Evolutionary conservation across 2,113 vertebrate species (phyloP), one percentile per base, ranked within the genome.

Genomic region (Ammospiza nelsoni): DNA sequence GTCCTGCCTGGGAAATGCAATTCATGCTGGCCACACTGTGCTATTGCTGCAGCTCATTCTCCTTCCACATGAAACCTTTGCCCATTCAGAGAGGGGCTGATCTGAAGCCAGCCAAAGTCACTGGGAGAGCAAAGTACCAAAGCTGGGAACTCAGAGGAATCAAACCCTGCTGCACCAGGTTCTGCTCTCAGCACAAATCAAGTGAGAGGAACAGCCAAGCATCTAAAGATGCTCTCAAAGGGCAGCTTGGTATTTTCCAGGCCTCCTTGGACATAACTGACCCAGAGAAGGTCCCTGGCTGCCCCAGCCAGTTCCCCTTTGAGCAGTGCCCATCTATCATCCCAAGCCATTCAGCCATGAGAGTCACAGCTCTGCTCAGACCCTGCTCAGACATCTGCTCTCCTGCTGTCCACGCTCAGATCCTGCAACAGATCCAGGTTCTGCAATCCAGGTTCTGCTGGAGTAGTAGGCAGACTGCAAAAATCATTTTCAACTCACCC

Each of bases 221-320:
- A 77, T 5, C 74, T 78, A 51, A 82, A 86, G 92, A 68, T 59
- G 77, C 83, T 90, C 82, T 72, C 33, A 90, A 97, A 96, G 33
- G 86, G n/a, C 76, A 96, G 77, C 57, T 29, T 48, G 51, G 35
- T 89, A 37, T 79, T 86, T 93, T 51, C 78, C 68, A 90, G 71
- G 71, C 59, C 46, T 69, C 63, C 63, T 28, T n/a, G 71, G 71
- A 75, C 28, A 25, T 6, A 51, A 67, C 13, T 1, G 4, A 65
- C 52, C 57, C 48, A 52, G 48, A 65, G 65, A 41, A 74, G 63
- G 59, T 55, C 58, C 48, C 37, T 11, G 62, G 74, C 61, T 62
- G 61, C 77, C 72, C 39, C 59, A 69, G 16, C 21, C 54, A 22
- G 55, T 24, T 9, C 15, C 15, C 49, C 71, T 77, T 74, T 69